Percentiles rank a stretch among this genome's conserved stretches.
Conservation (phyloP, 2,888 invertebrate species). For the Macrophya annulata region DNA sequence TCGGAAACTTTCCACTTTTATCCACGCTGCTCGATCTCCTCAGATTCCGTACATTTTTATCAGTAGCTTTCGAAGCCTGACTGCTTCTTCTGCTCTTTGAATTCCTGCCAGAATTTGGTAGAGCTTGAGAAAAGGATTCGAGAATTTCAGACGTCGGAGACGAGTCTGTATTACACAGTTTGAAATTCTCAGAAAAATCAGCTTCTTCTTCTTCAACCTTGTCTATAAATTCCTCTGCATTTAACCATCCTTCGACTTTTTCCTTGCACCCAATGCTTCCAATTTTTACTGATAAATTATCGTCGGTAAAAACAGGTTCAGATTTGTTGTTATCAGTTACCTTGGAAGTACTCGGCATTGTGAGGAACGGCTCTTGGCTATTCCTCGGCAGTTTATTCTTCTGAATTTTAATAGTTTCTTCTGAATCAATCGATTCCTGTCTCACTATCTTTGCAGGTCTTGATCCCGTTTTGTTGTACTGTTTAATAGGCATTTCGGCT, state of each 20-base stretch:
- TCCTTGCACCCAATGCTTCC: background rate
- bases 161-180: background rate
- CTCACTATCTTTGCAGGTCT: background rate
- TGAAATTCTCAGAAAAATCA: background rate
- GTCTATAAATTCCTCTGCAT: background rate
- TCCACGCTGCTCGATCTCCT: background rate
- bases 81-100: background rate
- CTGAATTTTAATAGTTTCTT: conserved; percentile 10
- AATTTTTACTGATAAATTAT: background rate
- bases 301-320: background rate
- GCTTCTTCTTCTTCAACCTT: background rate
- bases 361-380: background rate
- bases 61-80: background rate
- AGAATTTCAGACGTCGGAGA: background rate
- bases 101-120: background rate
- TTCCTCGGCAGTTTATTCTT: background rate
- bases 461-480: background rate
- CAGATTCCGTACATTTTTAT: background rate
- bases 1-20: background rate
- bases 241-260: conserved; percentile 23
- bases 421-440: background rate
- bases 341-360: background rate
- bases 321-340: background rate
- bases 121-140: background rate
- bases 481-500: background rate